Percentiles rank a stretch among this genome's conserved stretches.
phyloP scores from a whole-genome alignment of 2,888 invertebrate genomes.

The Entomobrya proxima region DNA sequence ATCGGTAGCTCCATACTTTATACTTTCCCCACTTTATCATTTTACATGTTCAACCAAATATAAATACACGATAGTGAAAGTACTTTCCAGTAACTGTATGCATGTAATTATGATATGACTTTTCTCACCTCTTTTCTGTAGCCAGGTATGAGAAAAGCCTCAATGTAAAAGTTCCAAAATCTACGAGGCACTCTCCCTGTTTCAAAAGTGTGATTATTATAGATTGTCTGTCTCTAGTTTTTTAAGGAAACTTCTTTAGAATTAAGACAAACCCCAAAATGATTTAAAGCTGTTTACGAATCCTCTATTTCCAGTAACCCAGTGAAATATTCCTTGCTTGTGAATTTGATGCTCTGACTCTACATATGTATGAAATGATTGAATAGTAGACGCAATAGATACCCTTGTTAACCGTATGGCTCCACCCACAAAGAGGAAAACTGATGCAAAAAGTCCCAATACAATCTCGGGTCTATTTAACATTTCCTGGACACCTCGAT shows the following conservation, averaged over 20 bases:
- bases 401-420: constrained; percentile 32
- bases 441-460: neutral
- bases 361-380: neutral
- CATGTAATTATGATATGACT: neutral
- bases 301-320: neutral
- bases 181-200: constrained; percentile 51
- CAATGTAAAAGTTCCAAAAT: constrained; percentile 61
- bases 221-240: neutral
- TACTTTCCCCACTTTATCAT: constrained; percentile 71
- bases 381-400: neutral
- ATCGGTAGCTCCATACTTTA: constrained; percentile 61
- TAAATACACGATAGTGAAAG: neutral
- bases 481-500: neutral
- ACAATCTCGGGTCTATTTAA: neutral
- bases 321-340: neutral
- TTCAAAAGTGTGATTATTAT: neutral
- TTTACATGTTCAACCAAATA: neutral
- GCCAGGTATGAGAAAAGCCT: constrained; percentile 49
- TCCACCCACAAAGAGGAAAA: neutral
- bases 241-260: neutral
- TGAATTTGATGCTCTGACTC: neutral
- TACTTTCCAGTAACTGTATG: neutral
- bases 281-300: neutral
- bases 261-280: neutral
- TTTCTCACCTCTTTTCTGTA: constrained; percentile 53